A percentile compares a stretch with the other conserved stretches of the same genome.
These are phyloP conservation scores for Alcis repandata DNA, from an alignment of 2,888 invertebrate genomes.

Conservation along the genomic window DNA sequence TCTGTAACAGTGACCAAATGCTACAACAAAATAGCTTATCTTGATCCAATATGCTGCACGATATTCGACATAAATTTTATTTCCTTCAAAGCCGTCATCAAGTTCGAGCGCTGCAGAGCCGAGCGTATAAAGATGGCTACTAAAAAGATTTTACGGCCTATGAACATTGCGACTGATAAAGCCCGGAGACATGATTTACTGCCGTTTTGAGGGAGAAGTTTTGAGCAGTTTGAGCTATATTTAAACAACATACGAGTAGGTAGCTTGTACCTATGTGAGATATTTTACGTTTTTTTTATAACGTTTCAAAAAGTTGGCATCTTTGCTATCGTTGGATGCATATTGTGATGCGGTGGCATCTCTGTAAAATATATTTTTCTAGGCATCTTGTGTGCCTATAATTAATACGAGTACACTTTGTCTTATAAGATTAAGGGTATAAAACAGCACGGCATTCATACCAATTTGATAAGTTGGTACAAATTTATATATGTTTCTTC, in stretches of 20 bases:
- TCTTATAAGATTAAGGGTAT: too few relatives aligned
- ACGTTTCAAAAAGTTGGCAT: too few relatives aligned
- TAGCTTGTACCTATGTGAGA: too few relatives aligned
- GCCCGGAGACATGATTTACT: slow-evolving; percentile 56
- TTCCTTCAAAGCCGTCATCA: slow-evolving; percentile 34
- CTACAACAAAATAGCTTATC: slow-evolving; percentile 5
- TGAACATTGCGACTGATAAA: slow-evolving; percentile 63
- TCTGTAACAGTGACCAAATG: not conserved
- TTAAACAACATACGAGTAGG: not conserved
- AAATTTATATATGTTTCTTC: too few relatives aligned
- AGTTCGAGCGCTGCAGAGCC: slow-evolving; percentile 35
- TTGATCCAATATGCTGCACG: slow-evolving; percentile 27
- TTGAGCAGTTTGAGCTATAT: slow-evolving; percentile 20
- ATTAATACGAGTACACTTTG: too few relatives aligned
- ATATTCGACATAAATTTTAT: slow-evolving; percentile 37
- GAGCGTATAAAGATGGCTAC: slow-evolving; percentile 43
- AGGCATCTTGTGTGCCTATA: too few relatives aligned
- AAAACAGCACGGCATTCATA: too few relatives aligned
- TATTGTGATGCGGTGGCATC: too few relatives aligned
- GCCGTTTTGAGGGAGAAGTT: slow-evolving; percentile 20
- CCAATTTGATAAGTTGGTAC: too few relatives aligned
- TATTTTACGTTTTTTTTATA: too few relatives aligned
- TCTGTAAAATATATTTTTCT: too few relatives aligned
- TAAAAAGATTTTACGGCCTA: slow-evolving; percentile 62
- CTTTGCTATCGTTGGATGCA: too few relatives aligned